Base-by-base conservation (phyloP, 2,797 vertebrate species). In the Catamblyrhynchus diadema region DNA sequence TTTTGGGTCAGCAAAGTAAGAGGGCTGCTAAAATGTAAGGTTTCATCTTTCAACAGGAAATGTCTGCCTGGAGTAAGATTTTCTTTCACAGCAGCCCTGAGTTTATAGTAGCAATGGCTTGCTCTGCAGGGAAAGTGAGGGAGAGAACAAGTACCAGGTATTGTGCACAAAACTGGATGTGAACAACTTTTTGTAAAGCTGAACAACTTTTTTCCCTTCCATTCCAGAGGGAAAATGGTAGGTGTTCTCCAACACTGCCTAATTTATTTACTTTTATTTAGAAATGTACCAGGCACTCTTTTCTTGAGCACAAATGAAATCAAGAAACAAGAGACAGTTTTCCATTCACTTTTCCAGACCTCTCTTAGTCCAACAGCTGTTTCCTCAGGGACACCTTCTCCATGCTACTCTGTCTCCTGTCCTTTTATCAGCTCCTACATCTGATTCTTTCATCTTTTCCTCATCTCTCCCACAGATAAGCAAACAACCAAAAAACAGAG, bases 11-110 rank as follows among this genome's bases (percentile, higher is more conserved):
- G 61, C 35, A 47, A 71, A 81, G 39, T 32, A 57, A 88, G 59
- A 88, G 32, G 35, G 6, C 67, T 64, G 57, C 23, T 67, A 48
- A 73, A 92, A 83, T 2, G 22, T 27, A 67, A 86, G 45, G 66
- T 90, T 88, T 95, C 85, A 64, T 60, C 72, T 95, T 92, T 78
- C 92, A 72, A 41, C 77, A 90, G 92, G 80, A 95, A 93, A 91
- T 9, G 24, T 92, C 83, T 93, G 88, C 88, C 86, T 93, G 57
- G 53, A 5, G 0, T 42, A 86, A 56, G 80, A 81, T 83, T 88
- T 86, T 83, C 72, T 88, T 77, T 69, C 19, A 6, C 44, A 59
- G 51, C 51, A 59, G 48, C 39, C 61, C 30, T 0, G 3, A 27
- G 44, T 54, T 91, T 65, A 56, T 42, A 72, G 80, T 7, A 87